phyloP scores from a whole-genome alignment of 2,113 vertebrate species.

The Bombycilla garrulus region DNA sequence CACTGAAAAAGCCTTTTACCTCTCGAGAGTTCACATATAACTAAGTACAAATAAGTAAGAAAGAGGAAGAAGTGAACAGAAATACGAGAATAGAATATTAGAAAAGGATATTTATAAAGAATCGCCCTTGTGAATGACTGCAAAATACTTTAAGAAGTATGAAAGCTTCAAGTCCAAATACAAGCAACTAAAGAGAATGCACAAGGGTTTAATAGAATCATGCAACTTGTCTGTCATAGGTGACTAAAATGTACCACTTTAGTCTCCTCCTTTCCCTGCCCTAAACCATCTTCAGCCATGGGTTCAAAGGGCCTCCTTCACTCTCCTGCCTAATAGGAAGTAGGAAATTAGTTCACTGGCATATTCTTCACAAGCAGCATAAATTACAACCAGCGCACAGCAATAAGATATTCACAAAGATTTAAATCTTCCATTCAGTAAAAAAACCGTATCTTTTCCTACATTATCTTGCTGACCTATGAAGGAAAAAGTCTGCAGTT shows the following conservation, averaged over 20 bases:
- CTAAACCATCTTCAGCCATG: not conserved
- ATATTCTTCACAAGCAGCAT: not conserved
- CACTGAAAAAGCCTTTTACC: not conserved
- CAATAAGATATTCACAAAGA: not conserved
- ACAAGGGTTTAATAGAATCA: rapidly evolving
- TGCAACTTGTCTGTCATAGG: not conserved
- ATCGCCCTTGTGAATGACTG: not conserved
- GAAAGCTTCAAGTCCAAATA: not conserved
- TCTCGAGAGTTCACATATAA: not conserved
- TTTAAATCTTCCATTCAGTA: not conserved
- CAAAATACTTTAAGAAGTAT: not conserved
- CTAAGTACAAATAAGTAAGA: not conserved
- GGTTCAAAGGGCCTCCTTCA: not conserved
- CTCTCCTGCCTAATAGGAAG: not conserved
- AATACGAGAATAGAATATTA: not conserved
- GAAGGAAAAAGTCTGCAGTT: not conserved
- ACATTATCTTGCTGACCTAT: not conserved
- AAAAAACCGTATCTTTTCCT: not conserved
- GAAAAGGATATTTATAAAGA: not conserved
- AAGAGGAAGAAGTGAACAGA: not conserved
- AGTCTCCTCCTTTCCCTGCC: not conserved
- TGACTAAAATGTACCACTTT: not conserved
- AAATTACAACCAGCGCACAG: not conserved
- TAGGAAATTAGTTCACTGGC: not conserved
- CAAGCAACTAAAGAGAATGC: not conserved